Conservation (phyloP, 2,888 invertebrate genomes). For the Tipula unca region DNA sequence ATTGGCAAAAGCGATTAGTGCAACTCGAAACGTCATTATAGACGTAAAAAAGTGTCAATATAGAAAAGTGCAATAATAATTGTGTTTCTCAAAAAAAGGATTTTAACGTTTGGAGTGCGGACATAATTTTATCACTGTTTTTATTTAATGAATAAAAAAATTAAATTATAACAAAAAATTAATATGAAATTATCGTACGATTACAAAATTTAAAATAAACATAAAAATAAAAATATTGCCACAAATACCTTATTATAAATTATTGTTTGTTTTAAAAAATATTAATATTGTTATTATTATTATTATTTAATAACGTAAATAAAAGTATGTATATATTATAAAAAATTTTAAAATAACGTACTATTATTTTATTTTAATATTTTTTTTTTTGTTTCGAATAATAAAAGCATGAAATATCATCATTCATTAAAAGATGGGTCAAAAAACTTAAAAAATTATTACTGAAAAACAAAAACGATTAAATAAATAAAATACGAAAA, state of each 20-base stretch:
- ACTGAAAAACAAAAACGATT: neutral
- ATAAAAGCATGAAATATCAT: conserved; percentile 35
- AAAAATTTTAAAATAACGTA: neutral
- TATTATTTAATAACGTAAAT: neutral
- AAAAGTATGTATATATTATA: neutral
- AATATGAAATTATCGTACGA: conserved; percentile 27
- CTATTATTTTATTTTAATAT: neutral
- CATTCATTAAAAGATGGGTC: conserved; percentile 37
- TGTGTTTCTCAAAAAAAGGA: no score
- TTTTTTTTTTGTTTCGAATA: neutral
- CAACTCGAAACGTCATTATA: no score
- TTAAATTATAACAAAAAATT: neutral
- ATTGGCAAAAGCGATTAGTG: no score
- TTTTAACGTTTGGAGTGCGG: neutral
- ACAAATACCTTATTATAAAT: neutral
- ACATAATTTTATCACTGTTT: neutral
- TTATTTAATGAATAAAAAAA: neutral
- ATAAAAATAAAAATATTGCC: neutral
- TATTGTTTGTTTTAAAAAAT: neutral
- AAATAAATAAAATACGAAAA: neutral
- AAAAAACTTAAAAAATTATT: conserved; percentile 25
- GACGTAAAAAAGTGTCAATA: no score
- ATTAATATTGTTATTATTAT: neutral
- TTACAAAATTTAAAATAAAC: conserved; percentile 25
- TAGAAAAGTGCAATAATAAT: no score